These are phyloP conservation scores for Spermophilus dauricus DNA, from an alignment of 2,113 vertebrate genomes.

Conservation along the genomic window DNA sequence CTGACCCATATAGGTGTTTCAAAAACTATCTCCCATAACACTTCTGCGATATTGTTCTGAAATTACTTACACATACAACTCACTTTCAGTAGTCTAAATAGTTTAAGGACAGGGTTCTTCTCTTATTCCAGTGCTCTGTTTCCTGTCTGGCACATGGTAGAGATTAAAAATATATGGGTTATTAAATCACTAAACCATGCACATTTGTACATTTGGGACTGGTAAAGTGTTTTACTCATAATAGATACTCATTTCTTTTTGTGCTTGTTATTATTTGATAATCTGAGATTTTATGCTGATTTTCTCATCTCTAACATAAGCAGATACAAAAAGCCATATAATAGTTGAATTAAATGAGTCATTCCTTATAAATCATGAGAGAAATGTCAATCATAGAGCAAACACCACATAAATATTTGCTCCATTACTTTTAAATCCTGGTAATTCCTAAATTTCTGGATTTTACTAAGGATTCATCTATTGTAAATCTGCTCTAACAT, in stretches of 20 bases:
- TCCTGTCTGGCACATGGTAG: not conserved
- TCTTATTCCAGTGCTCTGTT: not conserved
- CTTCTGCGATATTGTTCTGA: not conserved
- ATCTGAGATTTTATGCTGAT: not conserved
- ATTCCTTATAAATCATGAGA: not conserved
- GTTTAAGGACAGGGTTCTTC: not conserved
- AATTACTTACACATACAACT: not conserved
- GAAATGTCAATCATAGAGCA: not conserved
- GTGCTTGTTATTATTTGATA: not conserved
- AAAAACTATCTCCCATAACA: not conserved
- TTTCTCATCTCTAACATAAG: not conserved
- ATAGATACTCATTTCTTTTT: not conserved
- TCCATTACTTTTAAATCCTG: conserved; percentile 6
- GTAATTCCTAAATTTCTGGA: not conserved
- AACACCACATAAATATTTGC: not conserved
- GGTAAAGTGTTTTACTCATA: not conserved
- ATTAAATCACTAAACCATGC: not conserved
- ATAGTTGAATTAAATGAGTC: not conserved
- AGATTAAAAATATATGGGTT: not conserved
- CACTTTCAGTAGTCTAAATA: not conserved
- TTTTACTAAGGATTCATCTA: not conserved
- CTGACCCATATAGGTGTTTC: not conserved
- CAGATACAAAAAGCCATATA: not conserved
- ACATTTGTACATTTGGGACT: not conserved
- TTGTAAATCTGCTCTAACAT: not conserved